Evolutionary conservation across 35 echinoderm and acorn worm species (phyloP).

Genomic region (Diadema setosum): DNA sequence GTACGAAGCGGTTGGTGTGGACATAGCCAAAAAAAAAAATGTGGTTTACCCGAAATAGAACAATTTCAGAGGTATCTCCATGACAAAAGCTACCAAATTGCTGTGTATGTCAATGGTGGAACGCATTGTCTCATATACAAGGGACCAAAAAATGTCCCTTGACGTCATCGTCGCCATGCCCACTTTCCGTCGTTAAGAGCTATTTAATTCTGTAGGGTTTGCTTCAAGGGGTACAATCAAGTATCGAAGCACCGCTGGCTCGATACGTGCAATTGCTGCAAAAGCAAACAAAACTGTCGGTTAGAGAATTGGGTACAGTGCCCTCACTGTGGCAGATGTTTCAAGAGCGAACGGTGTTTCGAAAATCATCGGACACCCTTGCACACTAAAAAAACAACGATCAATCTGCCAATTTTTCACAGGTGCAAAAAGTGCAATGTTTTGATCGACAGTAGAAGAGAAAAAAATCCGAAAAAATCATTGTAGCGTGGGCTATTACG

Average conservation of each 20-base stretch:
- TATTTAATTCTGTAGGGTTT: too few species aligned
- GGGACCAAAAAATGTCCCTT: too few species aligned
- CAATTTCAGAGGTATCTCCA: conserved; percentile 28
- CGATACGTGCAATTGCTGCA: background rate
- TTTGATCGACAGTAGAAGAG: background rate
- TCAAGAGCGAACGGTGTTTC: conserved; percentile 23
- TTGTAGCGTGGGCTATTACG: conserved; percentile 8
- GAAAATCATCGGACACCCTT: background rate
- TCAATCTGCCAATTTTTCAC: background rate
- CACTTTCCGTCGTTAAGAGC: too few species aligned
- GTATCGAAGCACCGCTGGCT: background rate
- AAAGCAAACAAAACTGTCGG: background rate
- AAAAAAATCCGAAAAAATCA: background rate
- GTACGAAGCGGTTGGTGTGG: too few species aligned
- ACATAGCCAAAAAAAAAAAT: too few species aligned
- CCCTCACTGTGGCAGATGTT: background rate
- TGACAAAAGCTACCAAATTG: conserved; percentile 7
- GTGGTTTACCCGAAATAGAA: conserved; percentile 9
- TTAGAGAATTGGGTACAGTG: background rate
- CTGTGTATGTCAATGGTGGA: background rate
- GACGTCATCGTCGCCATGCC: too few species aligned
- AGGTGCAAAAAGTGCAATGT: conserved; percentile 23
- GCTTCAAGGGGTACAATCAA: conserved; percentile 27
- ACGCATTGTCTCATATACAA: conserved; percentile 12
- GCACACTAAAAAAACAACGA: background rate